Base-by-base conservation (phyloP, 2,888 invertebrate genomes). In the Thymelicus acteon region DNA sequence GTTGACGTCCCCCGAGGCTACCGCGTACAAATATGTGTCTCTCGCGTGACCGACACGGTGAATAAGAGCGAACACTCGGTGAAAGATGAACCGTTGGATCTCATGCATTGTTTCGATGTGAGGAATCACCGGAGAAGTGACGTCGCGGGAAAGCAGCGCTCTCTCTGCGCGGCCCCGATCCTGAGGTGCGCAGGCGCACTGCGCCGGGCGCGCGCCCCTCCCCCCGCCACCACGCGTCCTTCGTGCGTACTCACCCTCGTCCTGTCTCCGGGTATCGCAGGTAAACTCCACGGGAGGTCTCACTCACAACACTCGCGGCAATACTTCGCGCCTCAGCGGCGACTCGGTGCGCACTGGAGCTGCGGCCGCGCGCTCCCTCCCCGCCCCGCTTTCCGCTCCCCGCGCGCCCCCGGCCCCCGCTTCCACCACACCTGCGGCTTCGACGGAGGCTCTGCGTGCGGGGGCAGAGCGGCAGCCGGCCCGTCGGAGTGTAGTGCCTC, bases 321-420 rank as follows among this genome's bases (percentile, higher is more conserved):
- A 80, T 80, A 87, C 82, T 82, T 85, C 78, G 84, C 88, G 86
- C 86, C 86, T 79, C 82, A 80, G 78, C 85, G 89, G 88, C 89
- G 89, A 84, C 82, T 80, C 86, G 84, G 83, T 83, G 82, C 79
- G 81, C 82, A 90, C 90, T 90, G 89, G 80, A 75, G 76, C 71
- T 60, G 76, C 79, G 79, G 78, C 78, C 76, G 79, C 76, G 76
- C 78, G 74, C 72, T 71, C 60, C 74, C 73, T 8, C 44, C 44
- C 44, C 78, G 68, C 72, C 76, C 72, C 75, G 73, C 72, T 75
- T 77, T 77, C 76, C 72, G 63, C 75, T 75, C n/a, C n/a, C n/a
- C n/a, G n/a, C n/a, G n/a, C n/a, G n/a, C 76, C 73, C 74, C 19
- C 19, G 19, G 73, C 78, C 75, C 75, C 82, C 77, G 79, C 77